Conservation (phyloP, 2,113 vertebrate genomes). For the Furnarius figulus region DNA sequence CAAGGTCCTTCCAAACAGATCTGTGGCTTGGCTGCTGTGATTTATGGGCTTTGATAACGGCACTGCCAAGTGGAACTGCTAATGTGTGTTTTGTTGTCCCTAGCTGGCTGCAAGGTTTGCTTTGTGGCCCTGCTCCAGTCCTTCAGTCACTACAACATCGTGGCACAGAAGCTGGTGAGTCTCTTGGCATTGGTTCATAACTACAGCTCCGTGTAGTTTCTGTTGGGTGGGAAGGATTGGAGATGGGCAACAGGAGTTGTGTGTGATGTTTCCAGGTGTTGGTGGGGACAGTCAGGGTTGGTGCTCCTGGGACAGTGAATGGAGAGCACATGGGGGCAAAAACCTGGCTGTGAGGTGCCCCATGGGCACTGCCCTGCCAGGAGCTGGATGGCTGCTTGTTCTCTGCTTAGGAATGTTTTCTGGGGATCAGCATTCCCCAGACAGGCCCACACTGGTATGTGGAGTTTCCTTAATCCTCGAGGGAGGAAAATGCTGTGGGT, state of each 20-base stretch:
- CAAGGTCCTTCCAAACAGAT: background rate
- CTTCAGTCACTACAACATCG: slow-evolving; percentile 90
- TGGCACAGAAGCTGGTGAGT: slow-evolving; percentile 91
- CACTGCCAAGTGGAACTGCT: background rate
- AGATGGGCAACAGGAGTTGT: background rate
- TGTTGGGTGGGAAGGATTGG: background rate
- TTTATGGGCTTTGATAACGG: background rate
- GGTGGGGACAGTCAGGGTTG: background rate
- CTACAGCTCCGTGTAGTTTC: rapidly evolving
- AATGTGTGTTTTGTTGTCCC: background rate
- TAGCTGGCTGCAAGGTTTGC: slow-evolving; percentile 90
- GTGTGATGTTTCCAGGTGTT: background rate
- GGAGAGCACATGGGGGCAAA: background rate
- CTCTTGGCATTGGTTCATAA: no score
- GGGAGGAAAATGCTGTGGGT: background rate
- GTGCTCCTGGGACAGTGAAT: background rate
- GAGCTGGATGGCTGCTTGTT: rapidly evolving
- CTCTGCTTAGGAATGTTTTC: background rate
- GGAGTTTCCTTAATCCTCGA: background rate
- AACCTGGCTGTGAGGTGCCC: background rate
- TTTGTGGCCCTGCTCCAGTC: slow-evolving; percentile 91
- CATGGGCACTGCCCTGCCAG: rapidly evolving
- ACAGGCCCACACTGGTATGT: background rate
- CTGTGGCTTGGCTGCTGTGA: background rate
- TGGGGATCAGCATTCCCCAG: background rate